Base-by-base conservation (phyloP, 2,888 invertebrate species). In the Oligia latruncula region DNA sequence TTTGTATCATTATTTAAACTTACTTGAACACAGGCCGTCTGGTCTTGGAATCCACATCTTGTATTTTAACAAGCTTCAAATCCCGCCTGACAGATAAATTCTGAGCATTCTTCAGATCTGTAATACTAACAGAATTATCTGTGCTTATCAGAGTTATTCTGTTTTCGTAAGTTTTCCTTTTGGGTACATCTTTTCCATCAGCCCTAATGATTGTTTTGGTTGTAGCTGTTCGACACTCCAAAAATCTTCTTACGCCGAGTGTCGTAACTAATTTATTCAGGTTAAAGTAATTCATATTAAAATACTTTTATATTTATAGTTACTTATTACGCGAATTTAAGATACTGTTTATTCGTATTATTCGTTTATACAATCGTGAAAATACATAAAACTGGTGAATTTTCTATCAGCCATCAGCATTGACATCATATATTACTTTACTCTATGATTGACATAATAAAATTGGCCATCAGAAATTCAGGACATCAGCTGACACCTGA, bases 21-120 rank as follows among this genome's bases (percentile, higher is more conserved):
- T 92, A 97, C 97, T 97, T 98, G 91, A 98, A 98, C 20, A 98
- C 95, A 20, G 98, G 97, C 67, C 98, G 96, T 58, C 98, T 97
- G 0, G 97, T 97, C 94, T 98, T 98, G 0, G 97, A 94, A 93
- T 98, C 98, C 8, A 97, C 93, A 93, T 98, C 98, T 83, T 97
- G 93, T 49, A 98, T 93, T 95, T 98, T 98, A 0, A 98, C 96
- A 79, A 98, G 95, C 91, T 98, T 98, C 83, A 98, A 94, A 74
- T 98, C 97, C 86, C 98, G 96, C 65, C 98, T 97, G 80, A 97
- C 96, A 0, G 98, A 98, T 81, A 98, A 90, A 92, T 97, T 98
- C 88, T 98, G 97, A 0, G 98, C 98, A 89, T 98, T 98, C 85
- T 98, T 98, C 49, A 98, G 86, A 49, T 98, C 97, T 1, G 97